These are phyloP conservation scores for Montipora efflorescens DNA, from an alignment of 64 coral and sea anemone genomes.

Conservation along the genomic window DNA sequence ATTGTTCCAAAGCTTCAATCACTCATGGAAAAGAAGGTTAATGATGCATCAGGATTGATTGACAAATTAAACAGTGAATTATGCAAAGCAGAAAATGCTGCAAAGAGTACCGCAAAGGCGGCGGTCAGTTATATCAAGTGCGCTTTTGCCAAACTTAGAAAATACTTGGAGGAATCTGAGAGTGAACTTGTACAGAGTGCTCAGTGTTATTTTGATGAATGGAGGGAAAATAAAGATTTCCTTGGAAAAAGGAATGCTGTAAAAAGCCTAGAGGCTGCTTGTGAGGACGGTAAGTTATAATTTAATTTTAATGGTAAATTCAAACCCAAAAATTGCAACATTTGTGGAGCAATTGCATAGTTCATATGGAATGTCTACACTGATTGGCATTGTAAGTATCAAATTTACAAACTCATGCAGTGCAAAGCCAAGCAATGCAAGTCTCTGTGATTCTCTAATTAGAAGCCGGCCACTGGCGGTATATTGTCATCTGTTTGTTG, in stretches of 20 bases:
- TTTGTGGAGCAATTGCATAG: no score
- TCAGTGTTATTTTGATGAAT: conserved; percentile 44
- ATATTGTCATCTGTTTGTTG: no score
- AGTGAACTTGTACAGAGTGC: conserved; percentile 38
- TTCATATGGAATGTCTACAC: no score
- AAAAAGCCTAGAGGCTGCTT: not conserved
- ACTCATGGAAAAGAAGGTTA: conserved; percentile 69
- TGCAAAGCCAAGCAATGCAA: no score
- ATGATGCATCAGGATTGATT: conserved; percentile 46
- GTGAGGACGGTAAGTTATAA: conserved; percentile 8
- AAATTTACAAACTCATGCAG: no score
- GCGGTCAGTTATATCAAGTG: conserved; percentile 42
- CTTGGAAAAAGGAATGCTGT: not conserved
- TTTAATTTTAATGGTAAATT: not conserved
- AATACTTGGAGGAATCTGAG: conserved; percentile 66
- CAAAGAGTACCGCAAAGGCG: conserved; percentile 33
- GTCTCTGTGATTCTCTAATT: no score
- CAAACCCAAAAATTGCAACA: not conserved
- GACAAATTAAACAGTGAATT: conserved; percentile 14
- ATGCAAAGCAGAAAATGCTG: conserved; percentile 9
- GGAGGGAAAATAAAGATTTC: not conserved
- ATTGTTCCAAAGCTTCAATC: conserved; percentile 70
- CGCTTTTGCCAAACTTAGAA: conserved; percentile 55
- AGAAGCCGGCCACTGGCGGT: no score
- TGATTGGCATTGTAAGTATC: no score